Conservation (phyloP, 2,113 vertebrate species). For the Apodemus speciosus region DNA sequence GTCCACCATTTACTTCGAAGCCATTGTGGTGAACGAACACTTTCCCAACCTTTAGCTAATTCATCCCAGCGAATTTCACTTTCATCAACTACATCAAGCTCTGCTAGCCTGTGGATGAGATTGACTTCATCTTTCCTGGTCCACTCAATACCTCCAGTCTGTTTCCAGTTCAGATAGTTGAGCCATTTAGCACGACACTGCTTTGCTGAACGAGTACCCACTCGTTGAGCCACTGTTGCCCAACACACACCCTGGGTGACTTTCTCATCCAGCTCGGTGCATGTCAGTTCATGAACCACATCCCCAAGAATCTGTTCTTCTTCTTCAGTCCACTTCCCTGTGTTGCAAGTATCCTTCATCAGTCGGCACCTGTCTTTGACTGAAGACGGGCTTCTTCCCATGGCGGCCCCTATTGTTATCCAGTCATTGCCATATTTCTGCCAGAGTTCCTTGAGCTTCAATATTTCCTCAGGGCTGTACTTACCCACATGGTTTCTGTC, state of each 20-base stretch:
- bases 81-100: constrained; percentile 94
- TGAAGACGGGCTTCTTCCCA: constrained; percentile 97
- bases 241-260: constrained; percentile 98
- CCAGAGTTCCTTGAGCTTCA: constrained; percentile 94
- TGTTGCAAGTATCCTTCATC: constrained; percentile 99
- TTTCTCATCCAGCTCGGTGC: constrained; percentile 93
- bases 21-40: constrained; percentile 98
- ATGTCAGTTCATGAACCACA: constrained; percentile 96
- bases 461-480: constrained; percentile 96
- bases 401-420: constrained; percentile 96
- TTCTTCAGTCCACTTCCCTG: constrained; percentile 98
- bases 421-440: constrained; percentile 97
- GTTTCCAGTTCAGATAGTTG: constrained; percentile 99
- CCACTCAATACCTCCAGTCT: constrained; percentile 98
- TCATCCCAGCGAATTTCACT: constrained; percentile 98
- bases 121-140: constrained; percentile 97
- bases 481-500: constrained; percentile 99
- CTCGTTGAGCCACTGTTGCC: constrained; percentile 95
- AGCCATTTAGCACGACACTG: constrained; percentile 99
- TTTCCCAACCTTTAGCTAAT: constrained; percentile 96
- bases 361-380: constrained; percentile 97
- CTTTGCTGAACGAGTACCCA: constrained; percentile 97
- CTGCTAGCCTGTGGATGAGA: constrained; percentile 94
- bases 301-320: constrained; percentile 95
- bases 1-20: constrained; percentile 99